These are phyloP conservation scores for Callaeas wilsoni DNA, from an alignment of 2,113 vertebrate genomes.

Conservation along the genomic window DNA sequence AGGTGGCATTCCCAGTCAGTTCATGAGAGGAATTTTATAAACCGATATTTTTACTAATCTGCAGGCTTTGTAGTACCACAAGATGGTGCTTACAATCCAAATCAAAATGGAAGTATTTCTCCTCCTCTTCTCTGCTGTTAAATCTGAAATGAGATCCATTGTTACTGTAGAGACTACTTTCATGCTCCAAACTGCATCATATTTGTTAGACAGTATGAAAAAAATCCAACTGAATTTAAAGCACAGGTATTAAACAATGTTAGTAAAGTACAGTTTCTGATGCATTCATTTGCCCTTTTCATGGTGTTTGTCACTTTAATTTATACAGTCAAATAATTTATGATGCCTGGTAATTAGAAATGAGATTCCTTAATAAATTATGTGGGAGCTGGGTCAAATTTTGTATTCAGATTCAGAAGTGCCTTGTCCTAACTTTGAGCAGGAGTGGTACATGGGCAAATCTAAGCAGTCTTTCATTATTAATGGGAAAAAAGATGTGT, in stretches of 20 bases:
- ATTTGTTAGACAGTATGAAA: neutral
- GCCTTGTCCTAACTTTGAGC: neutral
- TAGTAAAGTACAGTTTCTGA: neutral
- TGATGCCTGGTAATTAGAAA: neutral
- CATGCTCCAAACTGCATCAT: accelerated
- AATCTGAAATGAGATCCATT: neutral
- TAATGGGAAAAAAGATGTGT: neutral
- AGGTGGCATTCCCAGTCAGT: neutral
- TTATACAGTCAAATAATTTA: neutral
- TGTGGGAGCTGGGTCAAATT: neutral
- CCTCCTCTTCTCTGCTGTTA: neutral
- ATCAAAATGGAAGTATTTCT: constrained; percentile 31
- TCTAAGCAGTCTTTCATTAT: neutral
- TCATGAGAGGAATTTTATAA: neutral
- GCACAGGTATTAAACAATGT: neutral
- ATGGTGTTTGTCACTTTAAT: neutral
- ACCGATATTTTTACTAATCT: neutral
- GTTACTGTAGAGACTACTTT: neutral
- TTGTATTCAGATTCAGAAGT: neutral
- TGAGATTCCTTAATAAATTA: neutral
- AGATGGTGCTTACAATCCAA: constrained; percentile 33
- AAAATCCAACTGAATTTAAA: neutral
- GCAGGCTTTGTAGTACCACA: neutral
- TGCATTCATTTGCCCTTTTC: neutral
- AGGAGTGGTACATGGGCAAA: neutral